Conservation (phyloP, 2,888 invertebrate species). For the Oegoconia quadripuncta region DNA sequence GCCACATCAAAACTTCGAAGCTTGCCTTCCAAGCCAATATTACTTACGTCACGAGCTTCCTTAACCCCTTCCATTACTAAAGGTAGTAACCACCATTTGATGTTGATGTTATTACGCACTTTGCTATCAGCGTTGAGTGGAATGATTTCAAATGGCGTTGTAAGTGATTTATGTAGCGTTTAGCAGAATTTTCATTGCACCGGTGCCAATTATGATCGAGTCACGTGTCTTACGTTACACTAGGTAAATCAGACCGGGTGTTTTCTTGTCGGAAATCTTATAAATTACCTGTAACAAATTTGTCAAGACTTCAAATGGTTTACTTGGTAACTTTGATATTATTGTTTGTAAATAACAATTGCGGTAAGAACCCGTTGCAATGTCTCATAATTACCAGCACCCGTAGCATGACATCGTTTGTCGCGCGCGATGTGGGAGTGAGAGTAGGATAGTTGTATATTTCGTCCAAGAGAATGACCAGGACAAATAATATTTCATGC, state of each 20-base stretch:
- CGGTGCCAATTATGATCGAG: conserved; percentile 37
- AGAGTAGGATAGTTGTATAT: too few species aligned
- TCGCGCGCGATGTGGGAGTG: too few species aligned
- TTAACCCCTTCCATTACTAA: conserved; percentile 11
- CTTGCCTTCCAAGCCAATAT: conserved; percentile 57
- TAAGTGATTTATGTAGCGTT: conserved; percentile 20
- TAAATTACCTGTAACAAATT: conserved; percentile 31
- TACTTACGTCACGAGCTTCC: conserved; percentile 48
- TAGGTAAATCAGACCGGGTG: conserved; percentile 48
- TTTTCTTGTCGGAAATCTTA: conserved; percentile 34
- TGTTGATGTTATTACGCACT: conserved; percentile 22
- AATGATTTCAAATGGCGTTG: conserved; percentile 5
- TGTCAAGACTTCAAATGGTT: too few species aligned
- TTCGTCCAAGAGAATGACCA: too few species aligned
- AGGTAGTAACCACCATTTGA: conserved; percentile 20
- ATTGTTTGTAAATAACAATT: too few species aligned
- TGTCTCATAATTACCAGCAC: too few species aligned
- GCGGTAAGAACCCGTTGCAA: too few species aligned
- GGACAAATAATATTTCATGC: too few species aligned
- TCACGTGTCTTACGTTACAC: conserved; percentile 56
- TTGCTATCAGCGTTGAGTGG: conserved; percentile 19
- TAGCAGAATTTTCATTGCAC: conserved; percentile 29
- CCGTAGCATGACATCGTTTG: too few species aligned
- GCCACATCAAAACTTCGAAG: conserved; percentile 67
- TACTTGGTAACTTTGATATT: too few species aligned